Evolutionary conservation across 2,797 vertebrate genomes (phyloP), one percentile per base, ranked within the genome.

Genomic region (Sebastes kiyomatsui): DNA sequence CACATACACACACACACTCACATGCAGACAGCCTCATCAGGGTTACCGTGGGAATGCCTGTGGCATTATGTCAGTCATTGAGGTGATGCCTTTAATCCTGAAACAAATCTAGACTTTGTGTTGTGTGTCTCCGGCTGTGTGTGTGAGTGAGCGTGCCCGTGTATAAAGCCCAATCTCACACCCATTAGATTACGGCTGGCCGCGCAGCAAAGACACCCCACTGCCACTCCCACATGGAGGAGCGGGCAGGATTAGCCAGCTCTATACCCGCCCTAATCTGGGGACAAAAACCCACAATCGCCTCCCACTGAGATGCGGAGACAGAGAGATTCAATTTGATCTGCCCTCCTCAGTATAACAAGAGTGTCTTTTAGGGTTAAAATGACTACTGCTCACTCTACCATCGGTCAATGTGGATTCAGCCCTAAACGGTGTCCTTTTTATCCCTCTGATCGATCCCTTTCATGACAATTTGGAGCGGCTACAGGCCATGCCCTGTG

Each of bases 41-140:
- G 85, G 94, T 95, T 94, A 93, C 94, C 92, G 93, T 96, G 95
- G 95, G 94, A 96, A 96, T 94, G 92, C 93, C 95, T 88, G 84
- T 86, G 91, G 94, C 94, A 92, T 87, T 92, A 81, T 92, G 86
- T 95, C 89, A 86, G 86, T 88, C 91, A 89, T 81, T 92, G 92
- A 94, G 92, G 92, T 93, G 88, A 85, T 88, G 92, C 80, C 85
- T 94, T 91, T 93, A 95, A 95, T 95, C 94, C 93, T 89, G 94
- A 92, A 90, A 93, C 92, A 94, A 93, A 94, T 92, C 87, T 88
- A 79, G 87, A 93, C 91, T 88, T 88, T 89, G 90, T 88, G 90
- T 67, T 86, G 85, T 81, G 90, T 33, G 72, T 89, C 62, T 87
- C 77, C 20, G 81, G 72, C 87, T 89, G 87, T 87, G 91, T 58